Evolutionary conservation across 2,113 vertebrate species (phyloP).

Genomic region (Pogonocichla stellata): DNA sequence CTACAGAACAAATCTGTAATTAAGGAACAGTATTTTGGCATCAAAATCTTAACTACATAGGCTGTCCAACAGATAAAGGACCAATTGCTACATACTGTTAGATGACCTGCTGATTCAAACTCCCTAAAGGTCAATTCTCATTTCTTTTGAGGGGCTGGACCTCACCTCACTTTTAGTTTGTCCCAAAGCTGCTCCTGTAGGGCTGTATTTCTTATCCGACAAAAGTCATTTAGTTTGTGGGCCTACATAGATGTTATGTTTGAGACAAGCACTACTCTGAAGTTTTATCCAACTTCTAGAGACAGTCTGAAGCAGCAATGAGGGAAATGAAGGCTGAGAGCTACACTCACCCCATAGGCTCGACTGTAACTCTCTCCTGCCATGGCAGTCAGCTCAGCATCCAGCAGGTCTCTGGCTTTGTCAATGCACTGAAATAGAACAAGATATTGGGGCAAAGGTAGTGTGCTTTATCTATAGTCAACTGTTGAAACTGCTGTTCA

Average conservation of each 20-base stretch:
- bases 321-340: neutral
- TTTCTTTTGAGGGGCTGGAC: neutral
- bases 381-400: constrained; percentile 97
- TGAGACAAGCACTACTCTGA: neutral
- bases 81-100: neutral
- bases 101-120: neutral
- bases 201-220: neutral
- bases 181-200: neutral
- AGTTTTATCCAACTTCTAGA: neutral
- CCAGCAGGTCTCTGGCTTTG: constrained; percentile 95
- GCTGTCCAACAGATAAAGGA: neutral
- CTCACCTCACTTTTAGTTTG: neutral
- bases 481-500: neutral
- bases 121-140: neutral
- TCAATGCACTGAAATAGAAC: constrained; percentile 88
- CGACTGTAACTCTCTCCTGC: constrained; percentile 98
- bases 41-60: neutral
- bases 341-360: constrained; percentile 88
- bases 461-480: neutral
- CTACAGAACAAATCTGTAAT: neutral
- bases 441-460: neutral
- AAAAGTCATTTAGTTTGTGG: neutral
- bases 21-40: neutral
- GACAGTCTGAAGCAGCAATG: neutral
- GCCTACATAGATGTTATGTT: neutral